phyloP scores from a whole-genome alignment of 2,888 invertebrate genomes.

The Schizotus pectinicornis region DNA sequence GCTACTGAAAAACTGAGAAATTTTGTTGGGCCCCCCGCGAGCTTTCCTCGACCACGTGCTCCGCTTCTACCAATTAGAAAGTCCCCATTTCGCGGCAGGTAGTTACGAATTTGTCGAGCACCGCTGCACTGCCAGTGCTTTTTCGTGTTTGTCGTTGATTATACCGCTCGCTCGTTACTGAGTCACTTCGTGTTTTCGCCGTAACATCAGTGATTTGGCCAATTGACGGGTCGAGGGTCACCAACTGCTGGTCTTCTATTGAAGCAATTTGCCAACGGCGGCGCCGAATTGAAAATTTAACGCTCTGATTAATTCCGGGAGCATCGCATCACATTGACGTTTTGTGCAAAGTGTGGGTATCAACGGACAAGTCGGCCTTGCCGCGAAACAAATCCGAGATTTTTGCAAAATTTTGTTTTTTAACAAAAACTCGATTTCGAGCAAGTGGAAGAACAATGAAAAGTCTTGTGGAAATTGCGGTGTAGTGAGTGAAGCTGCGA shows the following conservation, averaged over 20 bases:
- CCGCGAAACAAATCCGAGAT: too few relatives aligned
- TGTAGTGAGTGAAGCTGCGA: constrained; percentile 6
- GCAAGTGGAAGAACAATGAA: constrained; percentile 8
- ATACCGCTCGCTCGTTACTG: neutral
- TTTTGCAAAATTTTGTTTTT: neutral
- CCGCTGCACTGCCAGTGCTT: constrained; percentile 23
- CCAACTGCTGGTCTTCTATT: constrained; percentile 12
- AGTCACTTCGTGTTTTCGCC: too few relatives aligned
- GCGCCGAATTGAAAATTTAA: constrained; percentile 7
- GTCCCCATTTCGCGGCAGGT: constrained; percentile 37
- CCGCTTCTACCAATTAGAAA: constrained; percentile 35
- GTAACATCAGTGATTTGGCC: neutral
- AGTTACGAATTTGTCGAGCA: constrained; percentile 30
- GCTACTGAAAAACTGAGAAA: too few relatives aligned
- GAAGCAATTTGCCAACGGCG: constrained; percentile 6
- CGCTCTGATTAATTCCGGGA: constrained; percentile 19
- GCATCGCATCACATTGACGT: too few relatives aligned
- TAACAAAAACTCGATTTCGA: neutral
- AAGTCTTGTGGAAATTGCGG: constrained; percentile 3
- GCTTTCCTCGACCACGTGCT: constrained; percentile 31
- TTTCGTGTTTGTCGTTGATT: constrained; percentile 28
- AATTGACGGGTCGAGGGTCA: constrained; percentile 17
- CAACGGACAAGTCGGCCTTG: constrained; percentile 8
- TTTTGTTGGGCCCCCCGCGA: neutral
- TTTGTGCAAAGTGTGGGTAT: constrained; percentile 8